Base-by-base conservation (phyloP, 2,888 invertebrate species). In the Acrobeloides nanus region DNA sequence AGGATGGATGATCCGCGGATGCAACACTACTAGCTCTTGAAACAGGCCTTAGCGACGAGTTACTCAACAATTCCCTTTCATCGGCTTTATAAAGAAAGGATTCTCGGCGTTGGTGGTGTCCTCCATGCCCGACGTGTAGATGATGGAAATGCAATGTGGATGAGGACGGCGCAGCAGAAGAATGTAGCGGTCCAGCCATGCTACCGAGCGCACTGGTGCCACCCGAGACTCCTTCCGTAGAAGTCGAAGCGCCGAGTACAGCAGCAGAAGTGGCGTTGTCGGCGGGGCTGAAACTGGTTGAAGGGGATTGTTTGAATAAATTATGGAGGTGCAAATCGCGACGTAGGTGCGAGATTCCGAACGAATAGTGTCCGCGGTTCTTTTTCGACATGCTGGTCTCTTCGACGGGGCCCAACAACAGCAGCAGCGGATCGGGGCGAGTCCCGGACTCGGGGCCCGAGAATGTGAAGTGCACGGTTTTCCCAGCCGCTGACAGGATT, bases 11-110 rank as follows among this genome's bases (percentile, higher is more conserved):
- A 38, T 59, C 64, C 18, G 47, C 46, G 17, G 64, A 64, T 7
- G 60, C 47, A 20, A 60, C 64, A 20, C 51, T 51, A 32, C 42
- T 42, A 29, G 63, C 63, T 18, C 60, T 39, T 25, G 60, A 61
- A 17, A 57, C 60, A 12, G 60, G 64, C 12, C 60, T 41, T 35
- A 42, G 46, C 10, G 48, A 27, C 15, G n/a, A 37, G 15, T 18
- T 31, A 18, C 23, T 12, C 21, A 53, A 21, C 15, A 39, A 35
- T 31, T 49, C 57, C n/a, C 49, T 41, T 26, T 57, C 61, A 21
- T 38, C 40, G 12, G 40, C 45, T 24, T 59, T 47, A 34, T 60
- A 60, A 20, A 60, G 44, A 37, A 60, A 60, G 12, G 54, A 55
- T 46, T 60, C 60, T 10, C 60, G 48, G 8, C 60, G 40, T 18